These are phyloP conservation scores for Ptilonorhynchus violaceus DNA, from an alignment of 2,113 vertebrate genomes.

Conservation along the genomic window DNA sequence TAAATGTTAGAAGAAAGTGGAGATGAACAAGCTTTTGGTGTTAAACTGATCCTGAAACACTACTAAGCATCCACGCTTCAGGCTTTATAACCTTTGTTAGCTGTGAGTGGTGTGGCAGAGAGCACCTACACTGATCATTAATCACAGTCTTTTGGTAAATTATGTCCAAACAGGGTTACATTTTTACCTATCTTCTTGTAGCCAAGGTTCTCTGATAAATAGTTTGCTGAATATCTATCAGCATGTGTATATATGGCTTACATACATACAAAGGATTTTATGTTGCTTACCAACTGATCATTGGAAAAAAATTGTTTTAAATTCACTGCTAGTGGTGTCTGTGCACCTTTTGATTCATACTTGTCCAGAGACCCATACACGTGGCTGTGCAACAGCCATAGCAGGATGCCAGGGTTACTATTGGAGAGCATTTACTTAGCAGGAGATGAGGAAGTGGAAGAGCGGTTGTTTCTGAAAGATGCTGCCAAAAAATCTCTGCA, in stretches of 20 bases:
- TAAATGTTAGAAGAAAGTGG: background rate
- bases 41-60: background rate
- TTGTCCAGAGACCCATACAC: background rate
- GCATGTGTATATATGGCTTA: background rate
- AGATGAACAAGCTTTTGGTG: background rate
- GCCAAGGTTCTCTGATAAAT: background rate
- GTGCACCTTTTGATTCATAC: background rate
- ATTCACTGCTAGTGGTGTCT: background rate
- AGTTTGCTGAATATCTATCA: background rate
- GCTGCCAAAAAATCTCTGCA: background rate
- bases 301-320: background rate
- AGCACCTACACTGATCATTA: background rate
- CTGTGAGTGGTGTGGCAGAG: background rate
- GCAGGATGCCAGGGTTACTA: background rate
- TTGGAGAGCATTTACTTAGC: background rate
- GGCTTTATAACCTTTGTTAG: background rate
- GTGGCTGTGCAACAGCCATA: background rate
- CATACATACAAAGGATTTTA: background rate
- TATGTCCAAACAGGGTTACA: background rate
- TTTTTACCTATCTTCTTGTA: background rate
- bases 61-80: background rate
- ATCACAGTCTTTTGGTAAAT: background rate
- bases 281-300: background rate
- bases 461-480: background rate
- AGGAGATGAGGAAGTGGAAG: background rate